Conservation (phyloP, 2,113 vertebrate genomes). For the Pampusana beccarii region DNA sequence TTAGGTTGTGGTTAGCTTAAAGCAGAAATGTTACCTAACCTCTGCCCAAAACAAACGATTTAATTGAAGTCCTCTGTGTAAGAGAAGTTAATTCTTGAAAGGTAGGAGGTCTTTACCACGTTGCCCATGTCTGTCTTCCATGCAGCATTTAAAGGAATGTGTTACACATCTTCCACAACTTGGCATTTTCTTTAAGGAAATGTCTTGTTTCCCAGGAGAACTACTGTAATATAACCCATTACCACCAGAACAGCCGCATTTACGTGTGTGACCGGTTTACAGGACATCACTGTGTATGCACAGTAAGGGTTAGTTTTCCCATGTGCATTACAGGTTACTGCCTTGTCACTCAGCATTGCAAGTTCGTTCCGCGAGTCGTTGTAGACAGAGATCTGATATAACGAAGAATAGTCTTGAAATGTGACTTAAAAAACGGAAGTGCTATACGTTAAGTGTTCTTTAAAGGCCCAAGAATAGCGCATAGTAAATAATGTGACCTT, state of each 20-base stretch:
- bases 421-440: background rate
- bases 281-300: background rate
- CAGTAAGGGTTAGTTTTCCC: background rate
- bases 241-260: background rate
- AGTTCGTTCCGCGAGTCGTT: background rate
- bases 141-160: background rate
- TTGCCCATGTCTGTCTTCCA: background rate
- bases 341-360: background rate
- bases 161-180: background rate
- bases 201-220: background rate
- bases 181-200: background rate
- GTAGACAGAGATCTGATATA: background rate
- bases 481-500: slow-evolving; percentile 28
- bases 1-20: background rate
- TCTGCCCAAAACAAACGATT: accelerated
- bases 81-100: background rate
- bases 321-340: background rate
- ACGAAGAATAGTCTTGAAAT: background rate
- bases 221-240: background rate
- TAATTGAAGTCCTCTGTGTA: background rate
- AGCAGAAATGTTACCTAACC: background rate
- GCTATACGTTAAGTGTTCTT: slow-evolving; percentile 6
- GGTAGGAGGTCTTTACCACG: background rate
- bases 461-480: background rate
- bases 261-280: background rate